Conservation (phyloP, 2,797 vertebrate genomes). For the Xenentodon cancila region DNA sequence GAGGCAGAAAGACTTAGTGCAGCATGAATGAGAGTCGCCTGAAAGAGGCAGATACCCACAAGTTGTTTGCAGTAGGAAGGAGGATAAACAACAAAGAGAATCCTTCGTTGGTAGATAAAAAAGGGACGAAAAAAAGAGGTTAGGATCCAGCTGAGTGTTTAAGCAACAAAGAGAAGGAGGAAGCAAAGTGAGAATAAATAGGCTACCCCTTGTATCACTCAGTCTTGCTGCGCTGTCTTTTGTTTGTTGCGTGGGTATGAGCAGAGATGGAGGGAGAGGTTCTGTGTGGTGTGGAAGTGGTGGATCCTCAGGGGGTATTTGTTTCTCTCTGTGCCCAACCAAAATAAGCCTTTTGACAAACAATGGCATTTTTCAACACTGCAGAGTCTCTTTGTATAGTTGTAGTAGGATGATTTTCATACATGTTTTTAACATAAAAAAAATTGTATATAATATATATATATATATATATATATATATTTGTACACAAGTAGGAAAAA, state of each 20-base stretch:
- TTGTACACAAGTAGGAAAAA: no score
- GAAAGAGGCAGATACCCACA: conserved; percentile 62
- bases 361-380: conserved; percentile 18
- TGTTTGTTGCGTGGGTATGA: conserved; percentile 46
- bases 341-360: conserved; percentile 19
- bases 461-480: no score
- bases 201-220: conserved; percentile 29
- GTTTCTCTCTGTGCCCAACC: conserved; percentile 21
- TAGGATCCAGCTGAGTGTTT: conserved; percentile 59
- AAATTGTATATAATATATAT: no score
- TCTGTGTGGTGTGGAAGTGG: conserved; percentile 19
- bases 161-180: conserved; percentile 41
- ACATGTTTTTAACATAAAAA: not conserved
- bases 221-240: conserved; percentile 13
- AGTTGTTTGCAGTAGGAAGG: conserved; percentile 51
- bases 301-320: conserved; percentile 29
- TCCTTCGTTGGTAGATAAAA: conserved; percentile 44
- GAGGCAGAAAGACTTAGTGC: conserved; percentile 22
- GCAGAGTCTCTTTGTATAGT: not conserved
- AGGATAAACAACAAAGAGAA: conserved; percentile 60
- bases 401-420: not conserved
- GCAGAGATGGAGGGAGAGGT: conserved; percentile 5
- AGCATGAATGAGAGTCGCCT: conserved; percentile 44
- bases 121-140: conserved; percentile 29
- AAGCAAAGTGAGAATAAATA: conserved; percentile 55